A percentile compares a stretch with the other conserved stretches of the same genome.
These are phyloP conservation scores for Actinopyga echinites DNA, from an alignment of 53 echinoderm and acorn worm genomes.

Conservation along the genomic window DNA sequence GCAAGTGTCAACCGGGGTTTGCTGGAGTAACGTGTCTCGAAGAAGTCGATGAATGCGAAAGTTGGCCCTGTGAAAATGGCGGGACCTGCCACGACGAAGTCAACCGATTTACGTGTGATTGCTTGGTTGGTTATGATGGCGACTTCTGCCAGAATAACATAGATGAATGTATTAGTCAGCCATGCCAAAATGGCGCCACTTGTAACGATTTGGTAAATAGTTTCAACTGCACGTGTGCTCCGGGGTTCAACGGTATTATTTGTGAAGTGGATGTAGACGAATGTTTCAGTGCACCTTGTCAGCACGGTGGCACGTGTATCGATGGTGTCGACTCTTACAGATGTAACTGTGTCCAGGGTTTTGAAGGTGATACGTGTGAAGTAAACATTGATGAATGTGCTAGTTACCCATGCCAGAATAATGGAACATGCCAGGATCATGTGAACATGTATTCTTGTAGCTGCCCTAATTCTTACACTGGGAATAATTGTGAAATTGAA, in stretches of 20 bases:
- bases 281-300: slow-evolving; percentile 24
- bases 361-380: slow-evolving; percentile 48
- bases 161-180: slow-evolving; percentile 52
- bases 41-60: not conserved
- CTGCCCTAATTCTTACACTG: slow-evolving; percentile 28
- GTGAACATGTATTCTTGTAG: slow-evolving; percentile 41
- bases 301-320: slow-evolving; percentile 34
- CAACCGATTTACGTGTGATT: slow-evolving; percentile 41
- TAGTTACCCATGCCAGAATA: slow-evolving; percentile 30
- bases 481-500: slow-evolving; percentile 34
- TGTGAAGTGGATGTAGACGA: slow-evolving; percentile 36
- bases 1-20: no score
- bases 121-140: slow-evolving; percentile 50
- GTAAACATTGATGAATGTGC: slow-evolving; percentile 48
- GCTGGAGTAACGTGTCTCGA: not conserved
- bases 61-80: not conserved
- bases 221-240: slow-evolving; percentile 54
- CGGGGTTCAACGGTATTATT: slow-evolving; percentile 40
- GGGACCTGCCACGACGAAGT: not conserved
- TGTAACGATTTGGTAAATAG: slow-evolving; percentile 51
- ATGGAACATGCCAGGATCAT: slow-evolving; percentile 46
- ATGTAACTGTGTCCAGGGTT: slow-evolving; percentile 48
- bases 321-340: not conserved
- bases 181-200: slow-evolving; percentile 58
- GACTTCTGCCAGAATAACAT: slow-evolving; percentile 41